phyloP scores from a whole-genome alignment of 2,888 invertebrate species.

The Metellina segmentata region DNA sequence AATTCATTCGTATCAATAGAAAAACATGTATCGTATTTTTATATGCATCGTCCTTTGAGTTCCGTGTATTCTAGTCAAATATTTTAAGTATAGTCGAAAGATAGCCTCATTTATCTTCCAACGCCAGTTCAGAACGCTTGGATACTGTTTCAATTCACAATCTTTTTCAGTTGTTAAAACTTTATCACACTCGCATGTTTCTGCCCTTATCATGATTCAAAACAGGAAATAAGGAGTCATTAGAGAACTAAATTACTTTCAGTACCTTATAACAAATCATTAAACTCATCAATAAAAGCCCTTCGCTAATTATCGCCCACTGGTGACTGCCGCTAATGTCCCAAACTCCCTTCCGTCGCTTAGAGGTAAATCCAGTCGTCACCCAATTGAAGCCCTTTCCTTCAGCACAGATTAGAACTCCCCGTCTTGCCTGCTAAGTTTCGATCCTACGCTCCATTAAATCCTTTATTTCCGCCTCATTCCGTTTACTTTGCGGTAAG shows the following conservation, averaged over 20 bases:
- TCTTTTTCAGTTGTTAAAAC: no score
- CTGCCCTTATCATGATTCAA: no score
- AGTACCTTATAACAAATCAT: not conserved
- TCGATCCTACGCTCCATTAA: conserved; percentile 64
- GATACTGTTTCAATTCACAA: no score
- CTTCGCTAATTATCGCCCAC: not conserved
- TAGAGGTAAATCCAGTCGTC: not conserved
- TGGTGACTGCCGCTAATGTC: not conserved
- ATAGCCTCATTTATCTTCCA: no score
- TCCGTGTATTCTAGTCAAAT: no score
- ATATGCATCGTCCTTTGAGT: no score
- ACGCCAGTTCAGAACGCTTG: no score
- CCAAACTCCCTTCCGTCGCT: conserved; percentile 6
- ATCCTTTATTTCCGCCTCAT: conserved; percentile 62
- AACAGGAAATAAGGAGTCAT: not conserved
- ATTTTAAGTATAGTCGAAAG: no score
- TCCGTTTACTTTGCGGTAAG: conserved; percentile 1
- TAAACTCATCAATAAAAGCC: not conserved
- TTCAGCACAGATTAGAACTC: conserved; percentile 19
- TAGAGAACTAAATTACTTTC: not conserved
- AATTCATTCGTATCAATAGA: no score
- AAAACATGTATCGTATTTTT: no score
- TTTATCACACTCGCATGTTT: no score
- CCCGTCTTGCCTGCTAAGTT: conserved; percentile 30
- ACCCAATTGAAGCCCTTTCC: conserved; percentile 24